Conservation (phyloP, 2,113 vertebrate genomes). For the Malurus alboscapulatus region DNA sequence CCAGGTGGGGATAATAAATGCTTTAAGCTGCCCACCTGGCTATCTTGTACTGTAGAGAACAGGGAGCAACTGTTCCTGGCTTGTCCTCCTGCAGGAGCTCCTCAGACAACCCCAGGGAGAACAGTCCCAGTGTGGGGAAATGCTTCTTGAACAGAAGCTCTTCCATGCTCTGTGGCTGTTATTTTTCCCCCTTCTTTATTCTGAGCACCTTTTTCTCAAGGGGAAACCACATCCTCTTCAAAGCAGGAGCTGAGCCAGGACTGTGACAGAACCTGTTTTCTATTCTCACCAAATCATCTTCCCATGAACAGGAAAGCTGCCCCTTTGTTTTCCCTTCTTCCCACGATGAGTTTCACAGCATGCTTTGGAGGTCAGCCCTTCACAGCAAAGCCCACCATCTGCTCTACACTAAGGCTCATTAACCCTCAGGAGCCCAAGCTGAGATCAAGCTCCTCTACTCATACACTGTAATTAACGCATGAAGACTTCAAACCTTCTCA, state of each 20-base stretch:
- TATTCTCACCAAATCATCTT: background rate
- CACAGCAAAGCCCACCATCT: background rate
- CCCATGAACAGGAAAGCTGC: background rate
- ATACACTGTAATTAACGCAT: background rate
- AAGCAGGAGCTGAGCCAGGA: background rate
- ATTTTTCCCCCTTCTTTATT: background rate
- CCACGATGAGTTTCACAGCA: accelerated
- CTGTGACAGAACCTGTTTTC: background rate
- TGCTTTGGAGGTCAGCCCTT: background rate
- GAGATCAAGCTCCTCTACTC: background rate
- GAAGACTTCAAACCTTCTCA: background rate
- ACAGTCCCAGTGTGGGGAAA: background rate
- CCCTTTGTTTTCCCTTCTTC: background rate
- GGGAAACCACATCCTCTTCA: background rate
- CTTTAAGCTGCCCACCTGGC: background rate
- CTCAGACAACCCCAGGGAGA: background rate
- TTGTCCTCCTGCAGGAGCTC: background rate
- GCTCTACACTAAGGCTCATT: background rate
- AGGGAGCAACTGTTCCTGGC: background rate
- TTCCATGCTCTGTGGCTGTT: background rate
- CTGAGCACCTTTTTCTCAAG: background rate
- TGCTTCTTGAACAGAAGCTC: background rate
- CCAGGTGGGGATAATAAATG: background rate
- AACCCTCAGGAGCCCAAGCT: background rate
- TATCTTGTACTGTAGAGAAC: background rate